Evolutionary conservation across 2,888 invertebrate species (phyloP).

Genomic region (Nephrotoma appendiculata): DNA sequence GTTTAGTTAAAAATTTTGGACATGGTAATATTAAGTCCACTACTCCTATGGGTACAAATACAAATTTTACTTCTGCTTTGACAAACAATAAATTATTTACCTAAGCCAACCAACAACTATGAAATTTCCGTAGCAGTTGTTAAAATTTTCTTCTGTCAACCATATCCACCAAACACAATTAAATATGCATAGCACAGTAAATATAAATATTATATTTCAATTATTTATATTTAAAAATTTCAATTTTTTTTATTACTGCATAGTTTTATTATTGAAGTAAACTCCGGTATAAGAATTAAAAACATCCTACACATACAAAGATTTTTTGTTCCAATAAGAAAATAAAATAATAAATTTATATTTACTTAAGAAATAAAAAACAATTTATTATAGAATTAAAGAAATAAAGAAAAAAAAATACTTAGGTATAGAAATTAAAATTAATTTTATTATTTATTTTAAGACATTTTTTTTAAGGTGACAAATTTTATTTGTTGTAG

Average conservation of each 20-base stretch:
- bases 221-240: background rate
- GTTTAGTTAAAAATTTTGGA: too few relatives aligned
- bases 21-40: too few relatives aligned
- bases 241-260: background rate
- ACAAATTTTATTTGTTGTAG: background rate
- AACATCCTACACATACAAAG: background rate
- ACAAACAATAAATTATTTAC: background rate
- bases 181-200: background rate
- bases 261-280: background rate
- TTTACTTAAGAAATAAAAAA: background rate
- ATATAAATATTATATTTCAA: background rate
- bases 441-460: background rate
- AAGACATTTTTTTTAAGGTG: background rate
- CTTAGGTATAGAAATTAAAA: background rate
- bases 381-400: background rate
- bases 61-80: background rate
- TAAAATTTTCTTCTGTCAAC: background rate
- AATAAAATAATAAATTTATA: background rate
- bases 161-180: background rate
- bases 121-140: background rate
- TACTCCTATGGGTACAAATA: too few relatives aligned
- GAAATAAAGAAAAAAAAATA: background rate
- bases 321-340: background rate
- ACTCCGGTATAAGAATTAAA: background rate
- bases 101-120: background rate